Evolutionary conservation across 92 coral and sea anemone genomes (phyloP).

Genomic region (Palythoa heliodiscus): DNA sequence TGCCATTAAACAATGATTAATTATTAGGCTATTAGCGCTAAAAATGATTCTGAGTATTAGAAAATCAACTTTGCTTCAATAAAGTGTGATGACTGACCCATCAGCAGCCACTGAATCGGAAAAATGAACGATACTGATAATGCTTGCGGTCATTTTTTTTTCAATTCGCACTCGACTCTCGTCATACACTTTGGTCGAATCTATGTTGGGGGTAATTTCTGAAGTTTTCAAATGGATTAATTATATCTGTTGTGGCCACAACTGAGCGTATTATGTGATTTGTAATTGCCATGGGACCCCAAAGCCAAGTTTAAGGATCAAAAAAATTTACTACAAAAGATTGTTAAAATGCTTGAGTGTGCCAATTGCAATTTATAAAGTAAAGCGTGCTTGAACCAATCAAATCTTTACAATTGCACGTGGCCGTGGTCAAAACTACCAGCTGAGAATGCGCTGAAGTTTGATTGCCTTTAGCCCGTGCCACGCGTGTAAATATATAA

Average conservation of each 20-base stretch:
- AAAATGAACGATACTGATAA: neutral
- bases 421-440: slow-evolving; percentile 20
- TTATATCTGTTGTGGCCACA: neutral
- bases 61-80: neutral
- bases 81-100: neutral
- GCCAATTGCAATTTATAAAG: neutral
- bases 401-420: slow-evolving; percentile 9
- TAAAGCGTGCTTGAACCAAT: slow-evolving; percentile 16
- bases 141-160: neutral
- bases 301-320: neutral
- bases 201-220: neutral
- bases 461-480: slow-evolving; percentile 8
- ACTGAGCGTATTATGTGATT: neutral
- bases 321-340: neutral
- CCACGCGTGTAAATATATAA: slow-evolving; percentile 33
- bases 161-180: neutral
- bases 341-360: neutral
- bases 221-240: neutral
- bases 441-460: slow-evolving; percentile 38
- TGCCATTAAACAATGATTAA: neutral
- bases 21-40: neutral
- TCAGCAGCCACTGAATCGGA: neutral
- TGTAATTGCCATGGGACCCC: neutral
- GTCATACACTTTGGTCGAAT: neutral
- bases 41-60: neutral